Evolutionary conservation across 2,888 invertebrate species (phyloP).

Genomic region (Drosophila phalerata): DNA sequence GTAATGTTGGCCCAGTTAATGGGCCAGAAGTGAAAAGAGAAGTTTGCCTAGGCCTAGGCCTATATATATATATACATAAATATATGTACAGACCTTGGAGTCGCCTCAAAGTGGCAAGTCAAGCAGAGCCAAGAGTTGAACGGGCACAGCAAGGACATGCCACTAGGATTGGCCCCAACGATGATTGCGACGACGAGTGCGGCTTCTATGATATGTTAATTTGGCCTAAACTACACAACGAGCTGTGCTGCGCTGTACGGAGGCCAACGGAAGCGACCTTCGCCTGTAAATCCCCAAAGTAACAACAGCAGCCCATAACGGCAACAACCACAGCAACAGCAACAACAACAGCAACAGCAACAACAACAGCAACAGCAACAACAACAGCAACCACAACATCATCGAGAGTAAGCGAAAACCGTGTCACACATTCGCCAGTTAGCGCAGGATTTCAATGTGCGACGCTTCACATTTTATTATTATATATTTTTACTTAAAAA

Average conservation of each 20-base stretch:
- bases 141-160: conserved; percentile 31
- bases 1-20: conserved; percentile 32
- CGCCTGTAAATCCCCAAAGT: conserved; percentile 50
- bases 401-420: conserved; percentile 19
- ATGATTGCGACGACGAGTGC: conserved; percentile 53
- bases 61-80: conserved; percentile 7
- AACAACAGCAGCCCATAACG: conserved; percentile 30
- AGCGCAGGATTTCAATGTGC: conserved; percentile 41
- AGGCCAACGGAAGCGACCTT: conserved; percentile 51
- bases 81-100: conserved; percentile 30
- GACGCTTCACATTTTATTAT: conserved; percentile 16
- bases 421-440: conserved; percentile 57
- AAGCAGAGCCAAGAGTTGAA: conserved; percentile 42
- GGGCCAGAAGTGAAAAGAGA: conserved; percentile 31
- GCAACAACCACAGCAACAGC: too few species aligned
- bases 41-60: conserved; percentile 40
- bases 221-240: conserved; percentile 69
- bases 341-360: conserved; percentile 19
- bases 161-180: conserved; percentile 43
- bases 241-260: conserved; percentile 5
- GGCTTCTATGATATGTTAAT: conserved; percentile 72
- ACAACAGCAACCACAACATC: not conserved
- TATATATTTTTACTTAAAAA: not conserved
- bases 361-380: too few species aligned
- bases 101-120: conserved; percentile 70